Evolutionary conservation across 2,888 invertebrate genomes (phyloP).

Genomic region (Onthophagus sagittarius): DNA sequence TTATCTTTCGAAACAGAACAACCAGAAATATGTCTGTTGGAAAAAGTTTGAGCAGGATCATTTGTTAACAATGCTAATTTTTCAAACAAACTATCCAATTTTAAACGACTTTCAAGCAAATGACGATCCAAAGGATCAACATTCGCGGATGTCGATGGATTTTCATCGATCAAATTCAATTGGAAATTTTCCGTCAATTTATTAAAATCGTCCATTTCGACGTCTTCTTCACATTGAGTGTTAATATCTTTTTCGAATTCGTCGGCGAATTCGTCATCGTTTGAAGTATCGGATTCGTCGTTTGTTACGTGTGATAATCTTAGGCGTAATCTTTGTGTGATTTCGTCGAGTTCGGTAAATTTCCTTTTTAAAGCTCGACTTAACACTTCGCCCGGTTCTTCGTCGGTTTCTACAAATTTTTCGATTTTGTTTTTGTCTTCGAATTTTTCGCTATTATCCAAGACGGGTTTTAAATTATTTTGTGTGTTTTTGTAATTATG

Average conservation of each 20-base stretch:
- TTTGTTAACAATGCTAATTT: conserved; percentile 38
- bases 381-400: conserved; percentile 41
- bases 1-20: conserved; percentile 34
- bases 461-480: not conserved
- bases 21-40: conserved; percentile 43
- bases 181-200: conserved; percentile 31
- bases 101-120: conserved; percentile 39
- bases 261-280: conserved; percentile 47
- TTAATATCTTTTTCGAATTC: conserved; percentile 60
- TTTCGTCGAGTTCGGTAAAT: conserved; percentile 60
- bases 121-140: conserved; percentile 30
- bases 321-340: conserved; percentile 57
- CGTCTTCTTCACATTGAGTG: conserved; percentile 46
- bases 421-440: conserved; percentile 5
- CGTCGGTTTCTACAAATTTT: conserved; percentile 13
- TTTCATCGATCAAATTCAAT: conserved; percentile 12
- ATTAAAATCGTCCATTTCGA: conserved; percentile 42
- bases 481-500: conserved; percentile 26
- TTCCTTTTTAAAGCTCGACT: conserved; percentile 56
- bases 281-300: conserved; percentile 48
- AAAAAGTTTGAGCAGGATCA: conserved; percentile 29
- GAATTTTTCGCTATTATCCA: not conserved
- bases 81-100: conserved; percentile 44
- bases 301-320: conserved; percentile 57
- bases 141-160: conserved; percentile 9